Evolutionary conservation across 2,888 invertebrate species (phyloP).

Genomic region (Hemicrepidius hirtus): DNA sequence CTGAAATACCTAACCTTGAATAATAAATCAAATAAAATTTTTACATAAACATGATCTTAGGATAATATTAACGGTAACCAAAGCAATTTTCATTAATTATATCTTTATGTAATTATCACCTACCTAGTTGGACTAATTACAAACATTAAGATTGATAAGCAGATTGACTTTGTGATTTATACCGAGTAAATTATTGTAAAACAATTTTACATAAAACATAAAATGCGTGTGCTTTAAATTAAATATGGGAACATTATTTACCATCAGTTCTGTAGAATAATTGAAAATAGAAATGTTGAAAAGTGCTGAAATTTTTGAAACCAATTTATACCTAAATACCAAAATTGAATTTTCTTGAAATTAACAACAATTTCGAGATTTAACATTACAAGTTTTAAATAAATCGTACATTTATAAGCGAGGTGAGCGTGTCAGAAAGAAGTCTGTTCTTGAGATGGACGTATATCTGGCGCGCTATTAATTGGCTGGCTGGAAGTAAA

Average conservation of each 20-base stretch:
- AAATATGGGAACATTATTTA: background rate
- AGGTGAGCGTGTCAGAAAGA: slow-evolving; percentile 41
- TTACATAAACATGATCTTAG: background rate
- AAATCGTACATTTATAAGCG: slow-evolving; percentile 14
- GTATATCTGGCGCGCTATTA: slow-evolving; percentile 57
- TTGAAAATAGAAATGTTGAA: no score
- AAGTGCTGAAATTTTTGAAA: no score
- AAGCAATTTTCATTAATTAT: slow-evolving; percentile 24
- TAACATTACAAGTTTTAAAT: background rate
- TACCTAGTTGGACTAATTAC: slow-evolving; percentile 20
- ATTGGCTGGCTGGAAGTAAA: slow-evolving; percentile 64
- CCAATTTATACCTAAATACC: no score
- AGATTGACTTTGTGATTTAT: slow-evolving; percentile 39
- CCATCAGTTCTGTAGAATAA: no score
- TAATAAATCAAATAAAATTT: background rate
- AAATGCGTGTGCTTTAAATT: background rate
- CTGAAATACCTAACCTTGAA: no score
- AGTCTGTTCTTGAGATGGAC: slow-evolving; percentile 50
- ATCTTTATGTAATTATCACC: slow-evolving; percentile 23
- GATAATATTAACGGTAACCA: slow-evolving; percentile 29
- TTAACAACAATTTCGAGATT: background rate
- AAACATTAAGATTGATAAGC: slow-evolving; percentile 28
- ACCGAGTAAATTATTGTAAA: slow-evolving; percentile 29
- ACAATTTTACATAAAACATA: background rate
- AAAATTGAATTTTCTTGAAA: background rate